Percentiles rank a stretch among this genome's conserved stretches.
These are phyloP conservation scores for Cladorhizidae sp. DNA, from an alignment of 37 sponge, comb jelly and placozoan species.

Conservation along the genomic window DNA sequence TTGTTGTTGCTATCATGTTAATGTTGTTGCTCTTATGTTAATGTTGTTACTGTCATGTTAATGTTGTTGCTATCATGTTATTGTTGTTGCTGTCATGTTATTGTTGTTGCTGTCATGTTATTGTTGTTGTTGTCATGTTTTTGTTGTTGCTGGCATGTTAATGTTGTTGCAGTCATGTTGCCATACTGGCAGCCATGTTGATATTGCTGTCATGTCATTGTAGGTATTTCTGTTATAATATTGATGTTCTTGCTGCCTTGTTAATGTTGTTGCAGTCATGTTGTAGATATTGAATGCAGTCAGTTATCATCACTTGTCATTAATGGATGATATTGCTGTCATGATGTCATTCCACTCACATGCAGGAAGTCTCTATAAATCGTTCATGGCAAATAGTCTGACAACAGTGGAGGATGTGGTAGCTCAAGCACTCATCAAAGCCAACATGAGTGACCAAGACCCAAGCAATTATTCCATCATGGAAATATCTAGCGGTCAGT, in stretches of 20 bases:
- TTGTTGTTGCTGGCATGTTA: not conserved
- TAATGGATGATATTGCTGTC: not conserved
- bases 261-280: too few relatives aligned
- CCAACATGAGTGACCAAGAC: slow-evolving; percentile 47
- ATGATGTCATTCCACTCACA: not conserved
- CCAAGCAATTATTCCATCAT: slow-evolving; percentile 37
- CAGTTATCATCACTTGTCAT: too few relatives aligned
- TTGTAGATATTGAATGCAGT: not conserved
- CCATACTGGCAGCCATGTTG: too few relatives aligned
- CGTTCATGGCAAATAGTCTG: slow-evolving; percentile 5
- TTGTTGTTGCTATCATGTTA: not conserved
- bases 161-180: not conserved
- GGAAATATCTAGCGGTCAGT: slow-evolving; percentile 23
- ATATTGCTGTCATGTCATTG: too few relatives aligned
- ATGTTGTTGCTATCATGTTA: too few relatives aligned
- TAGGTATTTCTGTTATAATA: too few relatives aligned
- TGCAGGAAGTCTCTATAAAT: slow-evolving; percentile 60
- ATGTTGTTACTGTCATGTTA: too few relatives aligned
- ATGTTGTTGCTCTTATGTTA: not conserved
- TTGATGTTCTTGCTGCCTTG: too few relatives aligned
- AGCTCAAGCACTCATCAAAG: slow-evolving; percentile 40
- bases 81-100: too few relatives aligned
- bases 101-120: not conserved
- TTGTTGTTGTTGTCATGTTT: not conserved
- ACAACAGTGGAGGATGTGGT: slow-evolving; percentile 63